A percentile compares a stretch with the other conserved stretches of the same genome.
phyloP scores from a whole-genome alignment of 2,888 invertebrate species.

The Nymphalis urticae region DNA sequence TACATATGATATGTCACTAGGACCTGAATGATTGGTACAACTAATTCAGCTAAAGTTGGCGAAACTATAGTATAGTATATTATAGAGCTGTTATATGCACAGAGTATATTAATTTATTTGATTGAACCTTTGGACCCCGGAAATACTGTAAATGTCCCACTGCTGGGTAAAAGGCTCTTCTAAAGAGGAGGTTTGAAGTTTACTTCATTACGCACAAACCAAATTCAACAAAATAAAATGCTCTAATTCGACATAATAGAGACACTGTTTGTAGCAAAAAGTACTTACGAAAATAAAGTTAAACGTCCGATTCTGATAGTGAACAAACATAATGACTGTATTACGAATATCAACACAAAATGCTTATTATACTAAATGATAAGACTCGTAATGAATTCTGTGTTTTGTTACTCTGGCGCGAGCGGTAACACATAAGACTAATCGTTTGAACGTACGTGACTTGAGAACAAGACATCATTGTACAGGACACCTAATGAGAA shows the following conservation, averaged over 20 bases:
- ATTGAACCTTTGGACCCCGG: no score
- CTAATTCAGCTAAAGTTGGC: no score
- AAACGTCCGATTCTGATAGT: background rate
- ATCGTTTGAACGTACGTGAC: conserved; percentile 38
- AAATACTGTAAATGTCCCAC: no score
- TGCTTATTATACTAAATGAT: conserved; percentile 21
- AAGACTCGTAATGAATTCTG: conserved; percentile 25
- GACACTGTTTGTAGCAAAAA: background rate
- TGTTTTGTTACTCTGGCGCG: conserved; percentile 24
- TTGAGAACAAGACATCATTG: conserved; percentile 46
- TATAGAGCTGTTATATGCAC: no score
- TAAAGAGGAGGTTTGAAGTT: no score
- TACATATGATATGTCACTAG: no score
- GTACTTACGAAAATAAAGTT: background rate
- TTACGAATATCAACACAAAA: conserved; percentile 14
- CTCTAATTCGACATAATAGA: background rate
- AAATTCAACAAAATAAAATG: no score
- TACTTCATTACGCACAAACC: no score
- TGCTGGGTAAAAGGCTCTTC: no score
- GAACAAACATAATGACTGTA: background rate
- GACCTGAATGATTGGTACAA: no score
- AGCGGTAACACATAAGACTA: conserved; percentile 35
- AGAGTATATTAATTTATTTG: no score
- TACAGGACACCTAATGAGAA: conserved; percentile 47
- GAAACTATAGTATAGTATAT: no score